Evolutionary conservation across 2,797 vertebrate genomes (phyloP).

Genomic region (Chelidonichthys spinosus): DNA sequence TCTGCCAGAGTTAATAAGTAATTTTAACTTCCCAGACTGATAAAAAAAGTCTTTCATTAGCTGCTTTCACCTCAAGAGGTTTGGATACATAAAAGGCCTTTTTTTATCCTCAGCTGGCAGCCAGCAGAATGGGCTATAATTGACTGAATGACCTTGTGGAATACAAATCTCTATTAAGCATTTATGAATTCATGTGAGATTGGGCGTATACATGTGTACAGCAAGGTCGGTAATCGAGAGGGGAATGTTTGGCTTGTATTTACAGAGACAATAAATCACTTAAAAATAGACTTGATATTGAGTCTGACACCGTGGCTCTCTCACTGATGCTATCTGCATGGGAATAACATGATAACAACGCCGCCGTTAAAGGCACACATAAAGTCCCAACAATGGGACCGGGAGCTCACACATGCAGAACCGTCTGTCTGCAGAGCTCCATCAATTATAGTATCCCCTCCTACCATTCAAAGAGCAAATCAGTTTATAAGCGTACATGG

Average conservation of each 20-base stretch:
- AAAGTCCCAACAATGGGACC: slow-evolving; percentile 18
- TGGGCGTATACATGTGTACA: slow-evolving; percentile 9
- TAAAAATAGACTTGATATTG: slow-evolving; percentile 22
- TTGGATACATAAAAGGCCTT: slow-evolving; percentile 44
- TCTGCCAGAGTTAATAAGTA: slow-evolving; percentile 60
- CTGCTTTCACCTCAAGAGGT: slow-evolving; percentile 52
- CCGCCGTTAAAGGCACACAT: neutral
- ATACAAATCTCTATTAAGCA: slow-evolving; percentile 37
- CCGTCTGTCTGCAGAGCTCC: slow-evolving; percentile 7
- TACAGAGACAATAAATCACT: slow-evolving; percentile 24
- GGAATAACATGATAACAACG: slow-evolving; percentile 13
- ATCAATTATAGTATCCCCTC: slow-evolving; percentile 24
- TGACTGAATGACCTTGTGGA: slow-evolving; percentile 39
- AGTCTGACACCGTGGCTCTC: slow-evolving; percentile 35
- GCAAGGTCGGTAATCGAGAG: slow-evolving; percentile 14
- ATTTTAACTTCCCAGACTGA: slow-evolving; percentile 65
- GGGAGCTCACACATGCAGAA: slow-evolving; percentile 19
- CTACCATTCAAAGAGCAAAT: slow-evolving; percentile 14
- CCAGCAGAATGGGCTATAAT: slow-evolving; percentile 16
- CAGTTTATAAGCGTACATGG: slow-evolving; percentile 31
- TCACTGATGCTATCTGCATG: slow-evolving; percentile 37
- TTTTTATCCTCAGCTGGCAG: slow-evolving; percentile 43
- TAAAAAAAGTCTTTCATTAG: slow-evolving; percentile 62
- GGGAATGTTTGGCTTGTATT: slow-evolving; percentile 22
- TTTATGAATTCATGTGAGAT: slow-evolving; percentile 48